Evolutionary conservation across 2,113 vertebrate genomes (phyloP).

Genomic region (Nibea coibor): DNA sequence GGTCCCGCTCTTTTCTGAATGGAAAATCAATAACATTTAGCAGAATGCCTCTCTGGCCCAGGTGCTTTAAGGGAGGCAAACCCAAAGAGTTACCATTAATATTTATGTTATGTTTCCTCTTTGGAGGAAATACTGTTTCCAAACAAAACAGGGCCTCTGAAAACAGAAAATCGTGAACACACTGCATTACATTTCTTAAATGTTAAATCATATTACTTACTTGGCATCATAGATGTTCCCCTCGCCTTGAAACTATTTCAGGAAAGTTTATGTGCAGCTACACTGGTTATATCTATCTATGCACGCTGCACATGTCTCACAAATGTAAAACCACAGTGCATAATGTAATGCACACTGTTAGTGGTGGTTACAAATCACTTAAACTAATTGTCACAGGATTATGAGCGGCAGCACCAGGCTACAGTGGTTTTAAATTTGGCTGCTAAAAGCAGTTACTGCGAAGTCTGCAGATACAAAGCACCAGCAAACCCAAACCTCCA

Average conservation of each 20-base stretch:
- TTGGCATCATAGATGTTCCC: not conserved
- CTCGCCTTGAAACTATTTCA: not conserved
- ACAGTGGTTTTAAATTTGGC: not conserved
- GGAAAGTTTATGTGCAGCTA: too few relatives aligned
- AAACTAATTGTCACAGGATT: not conserved
- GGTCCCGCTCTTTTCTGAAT: conserved; percentile 30
- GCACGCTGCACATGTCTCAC: not conserved
- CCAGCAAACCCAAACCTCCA: conserved; percentile 5
- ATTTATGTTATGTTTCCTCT: conserved; percentile 62
- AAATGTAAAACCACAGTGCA: not conserved
- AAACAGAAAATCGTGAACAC: conserved; percentile 22
- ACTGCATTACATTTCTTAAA: not conserved
- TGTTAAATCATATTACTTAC: not conserved
- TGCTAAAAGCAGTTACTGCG: not conserved
- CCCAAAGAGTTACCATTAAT: conserved; percentile 64
- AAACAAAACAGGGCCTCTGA: conserved; percentile 16
- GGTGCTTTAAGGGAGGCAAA: conserved; percentile 29
- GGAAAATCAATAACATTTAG: conserved; percentile 79
- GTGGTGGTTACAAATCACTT: not conserved
- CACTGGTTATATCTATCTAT: not conserved
- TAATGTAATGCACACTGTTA: not conserved
- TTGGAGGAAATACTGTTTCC: conserved; percentile 42
- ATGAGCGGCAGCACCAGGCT: not conserved
- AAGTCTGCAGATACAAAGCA: not conserved
- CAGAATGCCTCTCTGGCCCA: conserved; percentile 45